Percentiles rank a stretch among this genome's conserved stretches.
These are phyloP conservation scores for Cygnus atratus DNA, from an alignment of 2,113 vertebrate genomes.

Conservation along the genomic window DNA sequence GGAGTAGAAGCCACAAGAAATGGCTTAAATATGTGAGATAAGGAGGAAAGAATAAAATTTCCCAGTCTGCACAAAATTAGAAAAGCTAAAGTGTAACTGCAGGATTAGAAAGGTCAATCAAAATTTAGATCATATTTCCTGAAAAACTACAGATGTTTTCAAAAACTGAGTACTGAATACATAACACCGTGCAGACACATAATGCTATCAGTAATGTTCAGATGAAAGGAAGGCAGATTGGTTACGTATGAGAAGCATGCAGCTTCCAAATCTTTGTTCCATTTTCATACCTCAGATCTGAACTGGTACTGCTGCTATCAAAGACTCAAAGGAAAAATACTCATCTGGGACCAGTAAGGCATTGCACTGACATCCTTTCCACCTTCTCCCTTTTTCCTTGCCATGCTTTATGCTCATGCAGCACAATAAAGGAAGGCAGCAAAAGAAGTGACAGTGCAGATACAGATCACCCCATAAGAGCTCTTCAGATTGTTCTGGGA, in stretches of 20 bases:
- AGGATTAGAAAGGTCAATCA: neutral
- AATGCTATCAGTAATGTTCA: neutral
- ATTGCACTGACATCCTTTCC: neutral
- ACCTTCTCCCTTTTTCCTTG: neutral
- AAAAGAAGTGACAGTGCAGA: neutral
- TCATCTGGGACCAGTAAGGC: neutral
- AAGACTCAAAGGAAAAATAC: neutral
- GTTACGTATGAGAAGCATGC: accelerated
- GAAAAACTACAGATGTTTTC: neutral
- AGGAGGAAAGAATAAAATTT: neutral
- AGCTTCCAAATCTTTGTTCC: neutral
- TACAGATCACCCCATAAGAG: accelerated
- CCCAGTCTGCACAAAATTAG: neutral
- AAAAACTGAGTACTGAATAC: neutral
- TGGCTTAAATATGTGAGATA: neutral
- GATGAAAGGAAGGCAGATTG: neutral
- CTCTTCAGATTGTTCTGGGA: neutral
- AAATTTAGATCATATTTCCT: neutral
- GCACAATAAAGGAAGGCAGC: neutral
- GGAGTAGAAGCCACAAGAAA: neutral
- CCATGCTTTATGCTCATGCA: neutral
- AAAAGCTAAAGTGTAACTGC: neutral
- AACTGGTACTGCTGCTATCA: neutral
- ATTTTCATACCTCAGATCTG: neutral
- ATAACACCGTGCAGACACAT: neutral